Percentiles rank a stretch among this genome's conserved stretches.
These are phyloP conservation scores for Calyptomena viridis DNA, from an alignment of 2,113 vertebrate genomes.

Conservation along the genomic window DNA sequence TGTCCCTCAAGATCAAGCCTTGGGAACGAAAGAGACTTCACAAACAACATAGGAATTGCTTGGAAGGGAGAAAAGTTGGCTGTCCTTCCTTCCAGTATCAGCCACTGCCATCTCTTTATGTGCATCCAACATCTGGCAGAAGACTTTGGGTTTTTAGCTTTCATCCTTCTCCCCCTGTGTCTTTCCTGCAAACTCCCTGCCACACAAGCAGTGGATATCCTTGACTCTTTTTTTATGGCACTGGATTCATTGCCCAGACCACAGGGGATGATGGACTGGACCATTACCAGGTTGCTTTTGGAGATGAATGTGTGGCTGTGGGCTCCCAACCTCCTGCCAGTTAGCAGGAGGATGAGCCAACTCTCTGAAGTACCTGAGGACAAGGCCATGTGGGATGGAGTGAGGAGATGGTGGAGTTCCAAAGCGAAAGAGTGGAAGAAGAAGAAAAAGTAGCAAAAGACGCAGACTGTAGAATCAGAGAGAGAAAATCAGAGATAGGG, in stretches of 20 bases:
- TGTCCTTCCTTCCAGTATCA: background rate
- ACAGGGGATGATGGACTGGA: background rate
- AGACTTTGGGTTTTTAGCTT: background rate
- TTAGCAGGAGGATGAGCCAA: background rate
- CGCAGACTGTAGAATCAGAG: background rate
- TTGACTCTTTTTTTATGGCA: background rate
- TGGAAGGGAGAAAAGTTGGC: background rate
- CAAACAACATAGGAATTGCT: background rate
- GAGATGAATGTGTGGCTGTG: background rate
- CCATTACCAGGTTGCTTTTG: background rate
- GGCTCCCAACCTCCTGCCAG: background rate
- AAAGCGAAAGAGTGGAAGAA: background rate
- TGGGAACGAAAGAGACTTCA: background rate
- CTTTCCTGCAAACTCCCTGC: background rate
- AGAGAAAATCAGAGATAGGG: background rate
- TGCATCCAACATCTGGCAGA: background rate
- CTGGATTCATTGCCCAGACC: background rate
- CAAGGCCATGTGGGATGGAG: background rate
- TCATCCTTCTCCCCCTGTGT: fast-evolving
- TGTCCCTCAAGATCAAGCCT: background rate
- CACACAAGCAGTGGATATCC: background rate
- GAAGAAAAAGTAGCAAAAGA: background rate
- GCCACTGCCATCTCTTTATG: background rate
- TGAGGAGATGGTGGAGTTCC: background rate
- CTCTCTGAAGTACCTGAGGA: background rate